Evolutionary conservation across 1,140 invertebrate species (phyloP), one percentile per base, ranked within the genome.

Genomic region (Eupeodes corollae): DNA sequence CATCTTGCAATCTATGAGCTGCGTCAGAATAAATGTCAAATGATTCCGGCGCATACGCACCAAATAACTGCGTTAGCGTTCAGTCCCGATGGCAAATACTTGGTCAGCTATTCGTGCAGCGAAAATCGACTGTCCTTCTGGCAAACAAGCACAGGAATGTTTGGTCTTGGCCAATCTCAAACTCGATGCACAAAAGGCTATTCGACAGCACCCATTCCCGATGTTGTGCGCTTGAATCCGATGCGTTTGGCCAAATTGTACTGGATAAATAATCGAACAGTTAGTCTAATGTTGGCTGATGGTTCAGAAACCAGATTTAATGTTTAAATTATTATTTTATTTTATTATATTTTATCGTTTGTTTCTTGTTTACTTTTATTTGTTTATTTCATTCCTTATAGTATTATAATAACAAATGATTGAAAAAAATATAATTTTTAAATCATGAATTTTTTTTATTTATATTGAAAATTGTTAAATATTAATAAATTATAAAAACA

Each of bases 101-200:
- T 99, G 41, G 93, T 93, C 10, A 94, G 92, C 10, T 99, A 97
- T 70, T 91, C 91, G 31, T 88, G 88, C 53, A 72, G 79, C n/a
- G 96, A 99, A 70, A 95, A 95, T 68, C 84, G 91, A 58, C 78
- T 99, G 26, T 92, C 84, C 49, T 98, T 99, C 71, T 99, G 95
- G 94, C 94, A 98, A 80, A 95, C 92, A 57, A 81, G 80, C 52
- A 77, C 77, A 14, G 82, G 79, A 74, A 89, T 93, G 83, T 93
- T 95, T 70, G 90, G 90, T 6, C 70, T 94, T 46, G 89, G 90
- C 2, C 88, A 91, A 56, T 85, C 88, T 2, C 90, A 92, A 69
- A 93, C 89, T 1, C 80, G 86, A 40, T 93, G 91, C 62, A 83
- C 93, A 30, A 93, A 94, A 67, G 91, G 91, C 32, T 94, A 91